Evolutionary conservation across 2,888 invertebrate species (phyloP).

Genomic region (Hirtodrosophila histrioides): DNA sequence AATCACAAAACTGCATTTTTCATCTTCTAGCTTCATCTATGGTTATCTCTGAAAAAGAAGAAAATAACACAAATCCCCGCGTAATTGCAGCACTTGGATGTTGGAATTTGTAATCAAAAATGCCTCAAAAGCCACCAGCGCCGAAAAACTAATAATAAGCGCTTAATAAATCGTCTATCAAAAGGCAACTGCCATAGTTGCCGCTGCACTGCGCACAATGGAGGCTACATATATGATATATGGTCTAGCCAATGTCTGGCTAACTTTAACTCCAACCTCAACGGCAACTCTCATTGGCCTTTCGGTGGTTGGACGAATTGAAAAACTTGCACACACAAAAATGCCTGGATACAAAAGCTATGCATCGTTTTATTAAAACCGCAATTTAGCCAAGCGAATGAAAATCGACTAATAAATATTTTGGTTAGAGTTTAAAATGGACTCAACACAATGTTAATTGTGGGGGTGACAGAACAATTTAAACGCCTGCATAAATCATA

Average conservation of each 20-base stretch:
- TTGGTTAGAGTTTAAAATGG: constrained; percentile 26
- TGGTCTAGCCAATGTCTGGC: constrained; percentile 66
- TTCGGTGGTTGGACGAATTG: constrained; percentile 28
- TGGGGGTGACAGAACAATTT: constrained; percentile 27
- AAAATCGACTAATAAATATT: constrained; percentile 47
- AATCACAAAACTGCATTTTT: too few species aligned
- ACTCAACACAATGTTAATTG: constrained; percentile 39
- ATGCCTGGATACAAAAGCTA: constrained; percentile 36
- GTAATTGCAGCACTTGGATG: constrained; percentile 46
- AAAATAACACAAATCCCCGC: background rate
- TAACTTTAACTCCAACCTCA: constrained; percentile 32
- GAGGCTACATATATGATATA: constrained; percentile 57
- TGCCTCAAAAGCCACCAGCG: constrained; percentile 64
- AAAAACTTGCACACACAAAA: constrained; percentile 43
- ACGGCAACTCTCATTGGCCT: constrained; percentile 29
- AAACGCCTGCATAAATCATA: constrained; percentile 58
- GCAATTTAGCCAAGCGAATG: constrained; percentile 43
- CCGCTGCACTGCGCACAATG: constrained; percentile 47
- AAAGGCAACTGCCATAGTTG: constrained; percentile 46
- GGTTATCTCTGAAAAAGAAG: too few species aligned
- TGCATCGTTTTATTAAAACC: constrained; percentile 55
- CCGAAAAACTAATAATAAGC: constrained; percentile 75
- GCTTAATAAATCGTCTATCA: constrained; percentile 77
- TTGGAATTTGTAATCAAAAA: constrained; percentile 75
- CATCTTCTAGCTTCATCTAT: too few species aligned